A percentile compares a stretch with the other conserved stretches of the same genome.
Evolutionary conservation across 1,140 invertebrate species (phyloP).

Genomic region (Helicoverpa armigera): DNA sequence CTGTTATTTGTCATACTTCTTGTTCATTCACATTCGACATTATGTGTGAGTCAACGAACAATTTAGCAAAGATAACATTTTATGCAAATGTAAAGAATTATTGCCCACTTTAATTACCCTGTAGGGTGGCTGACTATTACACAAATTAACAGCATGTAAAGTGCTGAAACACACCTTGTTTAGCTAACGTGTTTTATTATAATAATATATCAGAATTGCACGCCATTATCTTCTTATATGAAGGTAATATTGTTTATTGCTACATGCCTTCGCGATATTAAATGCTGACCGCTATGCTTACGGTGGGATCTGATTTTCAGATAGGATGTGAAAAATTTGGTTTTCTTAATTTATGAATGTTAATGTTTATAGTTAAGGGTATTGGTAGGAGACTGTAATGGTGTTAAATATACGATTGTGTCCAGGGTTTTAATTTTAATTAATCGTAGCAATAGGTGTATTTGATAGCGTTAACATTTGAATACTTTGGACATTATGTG

Average conservation of each 20-base stretch:
- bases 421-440: too few relatives aligned
- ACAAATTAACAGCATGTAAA: slow-evolving; percentile 48
- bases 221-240: slow-evolving; percentile 43
- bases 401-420: too few relatives aligned
- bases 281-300: slow-evolving; percentile 20
- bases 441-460: too few relatives aligned
- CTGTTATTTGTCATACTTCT: background rate
- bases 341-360: background rate
- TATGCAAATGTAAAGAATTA: slow-evolving; percentile 40
- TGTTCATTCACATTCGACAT: background rate
- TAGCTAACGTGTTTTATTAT: slow-evolving; percentile 10
- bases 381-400: too few relatives aligned
- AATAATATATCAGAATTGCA: slow-evolving; percentile 47
- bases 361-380: too few relatives aligned
- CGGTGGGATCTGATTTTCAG: background rate
- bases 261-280: slow-evolving; percentile 38
- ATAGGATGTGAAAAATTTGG: background rate
- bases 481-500: too few relatives aligned
- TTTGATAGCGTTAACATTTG: too few relatives aligned
- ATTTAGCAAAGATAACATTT: slow-evolving; percentile 36
- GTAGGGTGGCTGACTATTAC: slow-evolving; percentile 42
- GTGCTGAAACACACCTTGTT: slow-evolving; percentile 25
- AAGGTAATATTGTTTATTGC: slow-evolving; percentile 48
- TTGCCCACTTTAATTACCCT: slow-evolving; percentile 15
- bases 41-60: slow-evolving; percentile 13